Percentiles rank a stretch among this genome's conserved stretches.
These are phyloP conservation scores for Microctenopoma stevenorrisi DNA, from an alignment of 2,797 vertebrate genomes.

Conservation along the genomic window DNA sequence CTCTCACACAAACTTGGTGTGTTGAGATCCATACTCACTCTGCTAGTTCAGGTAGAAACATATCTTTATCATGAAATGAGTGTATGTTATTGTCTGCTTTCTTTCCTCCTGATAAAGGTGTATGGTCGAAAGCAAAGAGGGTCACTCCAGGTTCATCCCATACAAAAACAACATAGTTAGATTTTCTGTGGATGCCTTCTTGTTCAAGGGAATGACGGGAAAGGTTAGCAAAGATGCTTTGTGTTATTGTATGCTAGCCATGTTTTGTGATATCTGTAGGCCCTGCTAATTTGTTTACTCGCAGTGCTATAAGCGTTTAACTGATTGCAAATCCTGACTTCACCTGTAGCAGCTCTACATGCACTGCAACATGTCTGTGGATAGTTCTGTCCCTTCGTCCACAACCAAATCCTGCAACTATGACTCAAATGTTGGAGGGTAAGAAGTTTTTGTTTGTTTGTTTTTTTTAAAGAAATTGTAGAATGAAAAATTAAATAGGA, in stretches of 20 bases:
- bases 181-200: conserved; percentile 79
- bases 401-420: conserved; percentile 81
- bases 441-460: background rate
- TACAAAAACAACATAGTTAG: conserved; percentile 66
- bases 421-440: conserved; percentile 63
- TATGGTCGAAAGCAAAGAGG: conserved; percentile 73
- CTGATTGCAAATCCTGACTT: background rate
- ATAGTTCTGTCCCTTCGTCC: conserved; percentile 47
- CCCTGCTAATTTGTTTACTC: background rate
- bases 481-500: background rate
- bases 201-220: conserved; percentile 61
- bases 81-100: background rate
- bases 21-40: background rate
- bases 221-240: conserved; percentile 57
- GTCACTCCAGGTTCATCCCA: conserved; percentile 72
- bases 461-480: background rate
- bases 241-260: background rate
- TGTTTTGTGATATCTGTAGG: too few species aligned
- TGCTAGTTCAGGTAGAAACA: background rate
- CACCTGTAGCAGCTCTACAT: conserved; percentile 75
- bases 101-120: conserved; percentile 65
- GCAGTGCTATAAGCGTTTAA: background rate
- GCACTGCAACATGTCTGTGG: conserved; percentile 78
- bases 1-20: background rate
- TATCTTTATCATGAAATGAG: background rate